phyloP scores from a whole-genome alignment of 2,797 vertebrate genomes.

The Siniperca obscura region DNA sequence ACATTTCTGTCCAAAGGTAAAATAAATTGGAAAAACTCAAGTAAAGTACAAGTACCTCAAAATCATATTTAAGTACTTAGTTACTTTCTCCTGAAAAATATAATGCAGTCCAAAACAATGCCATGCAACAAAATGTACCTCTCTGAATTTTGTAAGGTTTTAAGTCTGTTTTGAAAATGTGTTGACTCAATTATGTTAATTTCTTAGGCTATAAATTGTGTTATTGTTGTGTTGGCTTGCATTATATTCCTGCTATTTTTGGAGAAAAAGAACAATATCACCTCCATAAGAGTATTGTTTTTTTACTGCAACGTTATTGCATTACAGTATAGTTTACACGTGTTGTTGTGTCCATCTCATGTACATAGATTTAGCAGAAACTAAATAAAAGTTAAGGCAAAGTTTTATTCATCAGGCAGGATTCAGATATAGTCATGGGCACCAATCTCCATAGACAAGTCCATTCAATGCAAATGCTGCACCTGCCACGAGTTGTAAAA shows the following conservation, averaged over 20 bases:
- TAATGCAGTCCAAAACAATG: neutral
- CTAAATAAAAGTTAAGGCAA: slow-evolving; percentile 22
- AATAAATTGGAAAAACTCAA: neutral
- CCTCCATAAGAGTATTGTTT: neutral
- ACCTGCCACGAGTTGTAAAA: slow-evolving; percentile 79
- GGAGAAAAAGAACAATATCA: neutral
- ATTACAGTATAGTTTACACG: neutral
- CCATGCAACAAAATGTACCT: neutral
- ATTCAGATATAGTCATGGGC: slow-evolving; percentile 52
- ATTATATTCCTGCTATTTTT: neutral
- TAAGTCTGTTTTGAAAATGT: neutral
- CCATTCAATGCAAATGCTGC: slow-evolving; percentile 82
- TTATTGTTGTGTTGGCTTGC: neutral
- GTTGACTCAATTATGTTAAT: neutral
- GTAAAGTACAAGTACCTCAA: neutral
- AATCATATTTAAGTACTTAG: neutral
- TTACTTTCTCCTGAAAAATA: neutral
- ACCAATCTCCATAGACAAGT: slow-evolving; percentile 68
- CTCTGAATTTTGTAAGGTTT: neutral
- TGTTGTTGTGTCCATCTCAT: slow-evolving; percentile 2
- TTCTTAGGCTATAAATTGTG: neutral
- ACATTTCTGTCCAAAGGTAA: neutral
- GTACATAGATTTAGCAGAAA: neutral
- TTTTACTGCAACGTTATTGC: neutral
- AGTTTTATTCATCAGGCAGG: slow-evolving; percentile 51